Evolutionary conservation across 2,888 invertebrate species (phyloP).

Genomic region (Ctenicera cuprea): DNA sequence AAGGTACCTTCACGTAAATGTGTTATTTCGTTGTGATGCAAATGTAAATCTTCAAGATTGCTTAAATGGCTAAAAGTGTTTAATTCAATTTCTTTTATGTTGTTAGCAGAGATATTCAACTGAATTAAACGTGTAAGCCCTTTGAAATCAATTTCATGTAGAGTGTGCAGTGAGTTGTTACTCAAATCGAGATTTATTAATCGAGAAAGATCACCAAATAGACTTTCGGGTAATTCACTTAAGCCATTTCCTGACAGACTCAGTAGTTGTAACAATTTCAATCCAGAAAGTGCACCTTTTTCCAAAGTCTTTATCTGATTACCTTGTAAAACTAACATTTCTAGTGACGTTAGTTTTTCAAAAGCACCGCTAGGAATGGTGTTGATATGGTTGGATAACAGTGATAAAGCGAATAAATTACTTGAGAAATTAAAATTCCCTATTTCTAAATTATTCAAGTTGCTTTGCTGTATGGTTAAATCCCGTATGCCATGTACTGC

Average conservation of each 20-base stretch:
- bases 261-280: slow-evolving; percentile 11
- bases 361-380: slow-evolving; percentile 5
- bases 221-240: not conserved
- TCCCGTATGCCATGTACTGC: not conserved
- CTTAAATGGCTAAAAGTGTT: slow-evolving; percentile 12
- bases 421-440: not conserved
- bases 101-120: slow-evolving; percentile 13
- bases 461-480: slow-evolving; percentile 3
- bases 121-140: slow-evolving; percentile 8
- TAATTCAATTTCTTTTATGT: slow-evolving; percentile 8
- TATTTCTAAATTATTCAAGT: not conserved
- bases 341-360: not conserved
- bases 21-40: slow-evolving; percentile 22
- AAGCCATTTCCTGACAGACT: slow-evolving; percentile 1
- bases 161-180: slow-evolving; percentile 1
- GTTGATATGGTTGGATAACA: slow-evolving; percentile 6
- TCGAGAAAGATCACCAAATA: slow-evolving; percentile 6
- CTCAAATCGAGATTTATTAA: slow-evolving; percentile 26
- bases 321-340: not conserved
- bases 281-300: slow-evolving; percentile 1
- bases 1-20: slow-evolving; percentile 5
- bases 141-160: slow-evolving; percentile 7
- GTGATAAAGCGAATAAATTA: not conserved
- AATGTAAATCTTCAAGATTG: slow-evolving; percentile 4
- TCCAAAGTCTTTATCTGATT: slow-evolving; percentile 26